Conservation (phyloP, 2,113 vertebrate species). For the Lagenorhynchus albirostris region DNA sequence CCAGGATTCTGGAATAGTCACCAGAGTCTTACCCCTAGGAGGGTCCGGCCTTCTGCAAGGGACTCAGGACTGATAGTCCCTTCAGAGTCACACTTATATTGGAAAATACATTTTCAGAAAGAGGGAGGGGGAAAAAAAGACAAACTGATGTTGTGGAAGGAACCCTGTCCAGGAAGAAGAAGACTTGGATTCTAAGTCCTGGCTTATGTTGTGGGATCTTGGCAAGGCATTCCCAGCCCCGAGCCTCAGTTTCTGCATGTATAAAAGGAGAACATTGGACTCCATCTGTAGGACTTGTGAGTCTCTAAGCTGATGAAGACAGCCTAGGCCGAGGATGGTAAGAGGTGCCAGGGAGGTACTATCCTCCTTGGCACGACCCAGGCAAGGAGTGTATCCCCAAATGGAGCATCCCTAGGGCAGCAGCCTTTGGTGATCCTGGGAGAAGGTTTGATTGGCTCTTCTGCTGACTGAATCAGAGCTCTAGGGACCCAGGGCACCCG, state of each 20-base stretch:
- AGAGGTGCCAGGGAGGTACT: not conserved
- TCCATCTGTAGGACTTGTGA: not conserved
- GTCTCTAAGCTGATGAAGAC: not conserved
- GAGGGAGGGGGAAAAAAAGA: not conserved
- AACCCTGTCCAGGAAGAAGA: not conserved
- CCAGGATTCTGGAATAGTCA: fast-evolving
- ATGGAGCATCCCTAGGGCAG: not conserved
- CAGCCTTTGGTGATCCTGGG: not conserved
- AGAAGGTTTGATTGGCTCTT: not conserved
- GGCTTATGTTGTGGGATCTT: not conserved
- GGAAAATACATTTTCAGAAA: not conserved
- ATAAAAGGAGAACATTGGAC: not conserved
- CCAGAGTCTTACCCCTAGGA: not conserved
- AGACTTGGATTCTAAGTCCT: not conserved
- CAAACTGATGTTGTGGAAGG: not conserved
- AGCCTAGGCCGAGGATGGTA: not conserved
- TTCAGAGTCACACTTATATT: not conserved
- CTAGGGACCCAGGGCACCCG: fast-evolving
- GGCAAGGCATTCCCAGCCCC: not conserved
- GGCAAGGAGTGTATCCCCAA: not conserved
- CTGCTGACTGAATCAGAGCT: not conserved
- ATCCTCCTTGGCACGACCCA: not conserved
- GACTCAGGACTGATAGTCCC: not conserved
- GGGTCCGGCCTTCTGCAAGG: not conserved
- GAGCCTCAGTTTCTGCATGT: not conserved